Base-by-base conservation (phyloP, 2,888 invertebrate species). In the Synergus umbraculus region DNA sequence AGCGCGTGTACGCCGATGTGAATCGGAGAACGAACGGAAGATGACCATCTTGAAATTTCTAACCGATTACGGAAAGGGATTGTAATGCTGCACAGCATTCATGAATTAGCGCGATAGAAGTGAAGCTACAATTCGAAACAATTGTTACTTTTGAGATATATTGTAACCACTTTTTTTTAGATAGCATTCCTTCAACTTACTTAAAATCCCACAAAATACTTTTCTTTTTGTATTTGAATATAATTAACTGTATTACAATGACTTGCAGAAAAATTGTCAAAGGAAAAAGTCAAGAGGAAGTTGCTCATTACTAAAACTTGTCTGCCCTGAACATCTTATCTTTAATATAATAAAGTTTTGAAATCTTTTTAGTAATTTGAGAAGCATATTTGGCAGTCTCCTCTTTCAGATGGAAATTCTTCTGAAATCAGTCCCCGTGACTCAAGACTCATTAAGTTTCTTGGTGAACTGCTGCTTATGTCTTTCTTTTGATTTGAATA, bases 401-500 rank as follows among this genome's bases (percentile, higher is more conserved):
- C 22, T 60, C 60, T 60, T 60, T 60, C 60, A 69, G 9, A 69
- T 46, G 46, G 49, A n/a, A 73, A 54, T 29, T 29, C 29, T 73
- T 54, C 54, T 73, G 37, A 18, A 73, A 54, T 12, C 54, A 37
- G 54, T 37, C 29, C 37, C 41, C 73, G n/a, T 37, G 29, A 37
- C 49, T 41, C 49, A 60, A 22, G 22, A 13, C 22, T 60, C 22
- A 60, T 60, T 60, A 60, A 60, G 12, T 22, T 22, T 12, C 12
- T 29, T 54, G 22, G 4, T 15, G 8, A 13, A 49, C 29, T 8
- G 15, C 29, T 29, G 37, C 13, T 54, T 54, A 18, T 54, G 37
- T 49, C 4, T 54, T 69, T 67, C n/a, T n/a, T 22, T 69, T 18
- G 7, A 49, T 73, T 54, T 54, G 5, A 54, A 54, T 73, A 73